These are phyloP conservation scores for Xyrauchen texanus DNA, from an alignment of 2,113 vertebrate species.

Conservation along the genomic window DNA sequence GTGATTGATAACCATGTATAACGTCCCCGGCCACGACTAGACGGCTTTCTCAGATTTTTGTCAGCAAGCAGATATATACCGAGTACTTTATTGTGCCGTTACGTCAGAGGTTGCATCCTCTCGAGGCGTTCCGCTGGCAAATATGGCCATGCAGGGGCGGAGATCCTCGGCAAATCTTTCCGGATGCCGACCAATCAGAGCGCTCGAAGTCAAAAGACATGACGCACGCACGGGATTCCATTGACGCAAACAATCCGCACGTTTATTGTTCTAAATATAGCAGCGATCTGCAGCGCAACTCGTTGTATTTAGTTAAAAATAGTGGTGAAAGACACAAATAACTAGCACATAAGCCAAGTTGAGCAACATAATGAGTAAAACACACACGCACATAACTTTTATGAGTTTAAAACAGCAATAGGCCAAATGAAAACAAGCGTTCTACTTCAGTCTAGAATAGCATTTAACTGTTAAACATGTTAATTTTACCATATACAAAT, in stretches of 20 bases:
- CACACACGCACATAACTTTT: neutral
- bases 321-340: conserved; percentile 58
- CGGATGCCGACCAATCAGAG: conserved; percentile 71
- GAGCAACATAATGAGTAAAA: neutral
- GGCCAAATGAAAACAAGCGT: too few species aligned
- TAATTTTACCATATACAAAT: too few species aligned
- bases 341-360: conserved; percentile 9
- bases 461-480: too few species aligned
- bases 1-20: conserved; percentile 46
- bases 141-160: conserved; percentile 76
- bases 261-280: conserved; percentile 84
- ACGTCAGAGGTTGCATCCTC: conserved; percentile 69
- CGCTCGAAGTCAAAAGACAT: conserved; percentile 71
- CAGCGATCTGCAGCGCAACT: conserved; percentile 35
- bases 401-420: neutral
- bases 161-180: conserved; percentile 41
- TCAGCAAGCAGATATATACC: conserved; percentile 55
- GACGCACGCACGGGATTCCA: conserved; percentile 95
- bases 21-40: conserved; percentile 25
- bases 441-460: too few species aligned
- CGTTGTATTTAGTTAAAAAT: conserved; percentile 76
- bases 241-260: conserved; percentile 85
- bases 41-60: conserved; percentile 36
- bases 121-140: conserved; percentile 67
- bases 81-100: conserved; percentile 67